Evolutionary conservation across 2,113 vertebrate species (phyloP).

Genomic region (Nannobrachium achirus): DNA sequence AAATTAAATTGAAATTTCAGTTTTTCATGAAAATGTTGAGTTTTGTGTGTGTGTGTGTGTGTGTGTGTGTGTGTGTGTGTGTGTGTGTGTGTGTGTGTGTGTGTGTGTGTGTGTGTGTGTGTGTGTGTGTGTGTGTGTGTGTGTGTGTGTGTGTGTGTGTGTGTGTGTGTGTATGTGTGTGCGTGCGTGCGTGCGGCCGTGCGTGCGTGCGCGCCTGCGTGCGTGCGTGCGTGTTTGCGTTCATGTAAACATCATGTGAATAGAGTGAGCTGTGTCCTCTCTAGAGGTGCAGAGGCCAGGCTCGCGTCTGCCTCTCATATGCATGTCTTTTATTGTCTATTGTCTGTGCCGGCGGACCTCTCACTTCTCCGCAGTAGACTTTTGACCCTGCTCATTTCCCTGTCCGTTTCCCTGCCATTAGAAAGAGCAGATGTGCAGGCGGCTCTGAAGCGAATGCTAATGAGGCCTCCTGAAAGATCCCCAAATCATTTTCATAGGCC

Average conservation of each 20-base stretch:
- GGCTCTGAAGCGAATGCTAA: conserved; percentile 72
- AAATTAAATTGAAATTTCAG: background rate
- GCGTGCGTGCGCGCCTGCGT: conserved; percentile 33
- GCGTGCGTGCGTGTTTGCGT: background rate
- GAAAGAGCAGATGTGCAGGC: conserved; percentile 79
- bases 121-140: conserved; percentile 27
- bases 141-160: conserved; percentile 30
- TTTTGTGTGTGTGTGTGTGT: background rate
- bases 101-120: conserved; percentile 30
- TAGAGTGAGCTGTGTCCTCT: conserved; percentile 60
- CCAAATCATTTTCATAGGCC: conserved; percentile 66
- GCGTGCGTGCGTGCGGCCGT: conserved; percentile 22
- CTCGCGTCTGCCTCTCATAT: conserved; percentile 66
- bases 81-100: conserved; percentile 36
- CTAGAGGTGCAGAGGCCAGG: conserved; percentile 72
- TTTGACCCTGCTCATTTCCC: conserved; percentile 82
- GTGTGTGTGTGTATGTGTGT: conserved; percentile 29
- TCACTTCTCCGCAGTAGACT: conserved; percentile 71
- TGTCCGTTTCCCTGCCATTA: conserved; percentile 80
- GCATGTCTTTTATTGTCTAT: conserved; percentile 80
- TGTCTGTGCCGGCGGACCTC: conserved; percentile 75
- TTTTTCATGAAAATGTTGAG: background rate
- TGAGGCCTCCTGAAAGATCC: conserved; percentile 63
- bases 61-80: conserved; percentile 30
- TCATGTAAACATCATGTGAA: conserved; percentile 60